Evolutionary conservation across 1,140 invertebrate species (phyloP).

Genomic region (Drosophila mayri): DNA sequence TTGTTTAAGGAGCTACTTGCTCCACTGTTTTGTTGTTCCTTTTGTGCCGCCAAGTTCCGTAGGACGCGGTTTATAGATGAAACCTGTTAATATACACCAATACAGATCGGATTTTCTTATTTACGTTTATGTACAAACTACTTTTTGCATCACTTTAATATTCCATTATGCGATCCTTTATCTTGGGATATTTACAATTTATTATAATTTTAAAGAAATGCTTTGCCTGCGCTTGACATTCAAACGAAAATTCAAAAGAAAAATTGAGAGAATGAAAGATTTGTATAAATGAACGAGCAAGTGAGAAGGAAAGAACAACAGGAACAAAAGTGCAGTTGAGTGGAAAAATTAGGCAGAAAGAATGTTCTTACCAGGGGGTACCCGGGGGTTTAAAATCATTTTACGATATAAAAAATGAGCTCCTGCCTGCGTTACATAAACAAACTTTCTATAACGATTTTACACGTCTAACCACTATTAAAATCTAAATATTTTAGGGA

Average conservation of each 20-base stretch:
- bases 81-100: constrained; percentile 88
- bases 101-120: too few relatives aligned
- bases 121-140: background rate
- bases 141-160: background rate
- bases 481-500: background rate
- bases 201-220: constrained; percentile 49
- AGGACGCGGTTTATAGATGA: constrained; percentile 99
- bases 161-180: background rate
- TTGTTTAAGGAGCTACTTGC: constrained; percentile 13
- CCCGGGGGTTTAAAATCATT: constrained; percentile 53
- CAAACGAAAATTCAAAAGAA: constrained; percentile 66
- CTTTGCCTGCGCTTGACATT: constrained; percentile 70
- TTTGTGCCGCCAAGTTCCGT: constrained; percentile 96
- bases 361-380: constrained; percentile 59
- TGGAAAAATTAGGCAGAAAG: constrained; percentile 82
- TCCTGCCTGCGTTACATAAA: constrained; percentile 19
- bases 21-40: constrained; percentile 88
- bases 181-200: constrained; percentile 24
- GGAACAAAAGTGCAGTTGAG: constrained; percentile 71
- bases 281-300: constrained; percentile 68
- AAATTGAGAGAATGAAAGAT: constrained; percentile 50
- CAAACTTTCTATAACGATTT: background rate
- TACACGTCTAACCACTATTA: background rate
- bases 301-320: constrained; percentile 44
- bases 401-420: constrained; percentile 50